Evolutionary conservation across 2,113 vertebrate genomes (phyloP).

Genomic region (Centropus unirufus): DNA sequence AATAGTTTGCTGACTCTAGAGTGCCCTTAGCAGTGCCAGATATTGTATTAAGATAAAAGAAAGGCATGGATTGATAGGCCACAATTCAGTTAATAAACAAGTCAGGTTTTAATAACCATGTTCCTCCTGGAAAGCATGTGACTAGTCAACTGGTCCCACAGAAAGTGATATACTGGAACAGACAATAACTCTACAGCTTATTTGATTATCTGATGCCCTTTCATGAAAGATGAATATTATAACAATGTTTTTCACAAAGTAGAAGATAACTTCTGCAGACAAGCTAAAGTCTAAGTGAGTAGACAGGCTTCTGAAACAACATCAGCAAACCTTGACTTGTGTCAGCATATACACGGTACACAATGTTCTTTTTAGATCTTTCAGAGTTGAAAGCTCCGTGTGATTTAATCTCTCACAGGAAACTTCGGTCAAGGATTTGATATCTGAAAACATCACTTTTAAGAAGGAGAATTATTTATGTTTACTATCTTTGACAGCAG

Average conservation of each 20-base stretch:
- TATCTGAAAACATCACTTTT: neutral
- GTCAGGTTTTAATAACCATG: neutral
- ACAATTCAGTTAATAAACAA: neutral
- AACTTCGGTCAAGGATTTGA: slow-evolving; percentile 3
- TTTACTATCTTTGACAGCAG: neutral
- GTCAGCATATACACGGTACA: neutral
- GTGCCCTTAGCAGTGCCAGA: neutral
- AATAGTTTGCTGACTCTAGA: neutral
- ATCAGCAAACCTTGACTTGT: neutral
- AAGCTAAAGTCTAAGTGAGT: neutral
- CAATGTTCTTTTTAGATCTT: neutral
- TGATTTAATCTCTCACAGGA: slow-evolving; percentile 8
- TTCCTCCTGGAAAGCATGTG: neutral
- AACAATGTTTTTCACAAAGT: neutral
- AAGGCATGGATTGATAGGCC: neutral
- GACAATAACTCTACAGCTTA: neutral
- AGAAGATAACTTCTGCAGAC: neutral
- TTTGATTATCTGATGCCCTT: neutral
- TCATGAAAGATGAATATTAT: neutral
- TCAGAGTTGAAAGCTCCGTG: neutral
- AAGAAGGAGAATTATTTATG: slow-evolving; percentile 3
- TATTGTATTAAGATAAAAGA: neutral
- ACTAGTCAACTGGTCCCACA: neutral
- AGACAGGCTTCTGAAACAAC: neutral
- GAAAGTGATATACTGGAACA: neutral